Evolutionary conservation across 2,888 invertebrate genomes (phyloP).

Genomic region (Netelia melanura): DNA sequence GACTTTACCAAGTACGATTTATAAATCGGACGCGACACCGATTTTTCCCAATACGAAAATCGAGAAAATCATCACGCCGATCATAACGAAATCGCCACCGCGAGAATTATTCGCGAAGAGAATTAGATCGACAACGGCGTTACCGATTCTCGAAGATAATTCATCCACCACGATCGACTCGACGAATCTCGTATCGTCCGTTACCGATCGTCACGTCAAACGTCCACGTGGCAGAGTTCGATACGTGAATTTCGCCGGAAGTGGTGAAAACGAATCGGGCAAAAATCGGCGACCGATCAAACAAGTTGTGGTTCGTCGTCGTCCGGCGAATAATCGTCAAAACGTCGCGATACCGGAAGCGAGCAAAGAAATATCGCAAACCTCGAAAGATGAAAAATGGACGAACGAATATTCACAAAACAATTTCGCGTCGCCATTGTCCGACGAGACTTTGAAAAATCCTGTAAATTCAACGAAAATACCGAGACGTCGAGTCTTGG

Average conservation of each 20-base stretch:
- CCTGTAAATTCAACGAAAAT: conserved; percentile 15
- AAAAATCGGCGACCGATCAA: conserved; percentile 47
- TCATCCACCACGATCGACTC: conserved; percentile 1
- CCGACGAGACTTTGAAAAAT: not conserved
- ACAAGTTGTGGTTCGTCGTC: conserved; percentile 64
- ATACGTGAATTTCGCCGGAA: conserved; percentile 54
- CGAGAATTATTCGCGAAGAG: conserved; percentile 6
- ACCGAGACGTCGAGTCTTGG: conserved; percentile 56
- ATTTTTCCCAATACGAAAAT: not conserved
- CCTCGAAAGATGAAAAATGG: not conserved
- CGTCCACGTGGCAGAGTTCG: conserved; percentile 56
- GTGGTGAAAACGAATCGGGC: conserved; percentile 17
- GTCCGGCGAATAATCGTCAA: conserved; percentile 36
- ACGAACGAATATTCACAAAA: not conserved
- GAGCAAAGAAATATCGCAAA: not conserved
- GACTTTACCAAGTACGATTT: not conserved
- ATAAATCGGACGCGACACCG: not conserved
- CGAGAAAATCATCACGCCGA: not conserved
- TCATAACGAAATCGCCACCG: not conserved
- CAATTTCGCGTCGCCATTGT: not conserved
- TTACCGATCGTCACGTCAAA: conserved; percentile 6
- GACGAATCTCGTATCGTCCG: not conserved
- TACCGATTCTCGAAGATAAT: not conserved
- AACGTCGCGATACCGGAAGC: not conserved
- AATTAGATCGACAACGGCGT: conserved; percentile 3